Base-by-base conservation (phyloP, 1,140 invertebrate genomes). In the Ylistrum balloti region DNA sequence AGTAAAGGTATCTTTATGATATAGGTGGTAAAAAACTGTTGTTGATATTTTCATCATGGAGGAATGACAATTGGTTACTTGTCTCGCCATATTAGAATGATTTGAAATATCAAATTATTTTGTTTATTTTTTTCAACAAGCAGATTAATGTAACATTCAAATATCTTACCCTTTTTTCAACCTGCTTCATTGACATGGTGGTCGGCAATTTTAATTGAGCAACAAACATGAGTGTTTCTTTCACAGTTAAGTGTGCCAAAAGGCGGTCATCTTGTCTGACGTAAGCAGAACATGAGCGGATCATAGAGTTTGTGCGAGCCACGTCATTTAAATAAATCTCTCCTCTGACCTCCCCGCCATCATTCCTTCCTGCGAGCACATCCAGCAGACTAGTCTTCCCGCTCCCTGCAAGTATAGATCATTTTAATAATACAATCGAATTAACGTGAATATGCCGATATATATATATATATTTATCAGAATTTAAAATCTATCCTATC, bases 141-240 rank as follows among this genome's bases (percentile, higher is more conserved):
- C n/a, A n/a, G n/a, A n/a, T n/a, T n/a, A n/a, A n/a, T 45, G 9
- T 15, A 45, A 45, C 17, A 45, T 17, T 45, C 1, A 45, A 45
- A 34, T 11, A 13, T 88, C 91, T 90, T 90, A 95, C 95, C 90
- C 94, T 89, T 33, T 92, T 89, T 48, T 90, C 91, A 32, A 95
- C 92, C 48, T 95, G 91, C 15, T 86, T 86, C 15, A 38, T 85
- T 2, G 89, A 89, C 85, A 94, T 94, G 20, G 90, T 93, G 0
- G 92, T 93, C 22, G 95, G 95, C 35, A 95, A 90, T 87, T 95
- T 95, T 17, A 95, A 89, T 56, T 95, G 94, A n/a, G 95, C 95
- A 0, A 95, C 94, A 91, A 95, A 95, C 93, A 95, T 94, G 0
- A 95, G 91, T 15, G 95, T 95, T 89, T 95, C 95, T 56, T 93